Percentiles rank a stretch among this genome's conserved stretches.
These are phyloP conservation scores for Sparus aurata DNA, from an alignment of 2,797 vertebrate species.

Conservation along the genomic window DNA sequence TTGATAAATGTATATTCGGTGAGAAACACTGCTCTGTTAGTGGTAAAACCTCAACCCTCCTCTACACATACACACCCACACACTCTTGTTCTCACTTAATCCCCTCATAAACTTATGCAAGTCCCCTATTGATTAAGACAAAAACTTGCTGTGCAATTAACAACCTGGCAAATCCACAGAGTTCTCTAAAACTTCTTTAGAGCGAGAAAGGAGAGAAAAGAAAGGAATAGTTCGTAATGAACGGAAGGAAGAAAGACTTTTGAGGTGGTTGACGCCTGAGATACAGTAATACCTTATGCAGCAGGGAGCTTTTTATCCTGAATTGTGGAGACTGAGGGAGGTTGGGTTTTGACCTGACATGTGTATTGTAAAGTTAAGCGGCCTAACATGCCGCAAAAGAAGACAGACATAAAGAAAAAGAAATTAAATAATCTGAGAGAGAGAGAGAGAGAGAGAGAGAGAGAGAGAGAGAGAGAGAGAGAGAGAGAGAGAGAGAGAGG, in stretches of 20 bases:
- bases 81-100: constrained; percentile 57
- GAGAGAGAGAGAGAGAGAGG: too few species aligned
- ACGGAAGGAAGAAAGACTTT: constrained; percentile 54
- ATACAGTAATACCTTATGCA: constrained; percentile 70
- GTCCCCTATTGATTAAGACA: constrained; percentile 69
- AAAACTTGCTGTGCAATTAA: constrained; percentile 80
- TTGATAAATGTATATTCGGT: not conserved
- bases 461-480: constrained; percentile 45
- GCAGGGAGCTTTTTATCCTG: constrained; percentile 64
- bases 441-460: constrained; percentile 62
- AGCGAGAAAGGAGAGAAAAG: constrained; percentile 53
- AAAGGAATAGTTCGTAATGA: constrained; percentile 59
- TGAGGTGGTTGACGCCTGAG: constrained; percentile 61
- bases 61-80: constrained; percentile 29
- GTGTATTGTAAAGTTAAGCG: constrained; percentile 83
- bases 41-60: constrained; percentile 36
- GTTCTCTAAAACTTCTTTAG: constrained; percentile 45
- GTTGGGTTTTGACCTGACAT: constrained; percentile 66
- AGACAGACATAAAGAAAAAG: constrained; percentile 67
- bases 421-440: constrained; percentile 77
- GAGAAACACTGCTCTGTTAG: constrained; percentile 5
- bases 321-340: constrained; percentile 43
- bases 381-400: constrained; percentile 76
- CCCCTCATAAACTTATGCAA: constrained; percentile 59
- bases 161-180: constrained; percentile 65